A percentile compares a stretch with the other conserved stretches of the same genome.
Conservation (phyloP, 1,140 invertebrate genomes). For the Meloidogyne hapla region DNA sequence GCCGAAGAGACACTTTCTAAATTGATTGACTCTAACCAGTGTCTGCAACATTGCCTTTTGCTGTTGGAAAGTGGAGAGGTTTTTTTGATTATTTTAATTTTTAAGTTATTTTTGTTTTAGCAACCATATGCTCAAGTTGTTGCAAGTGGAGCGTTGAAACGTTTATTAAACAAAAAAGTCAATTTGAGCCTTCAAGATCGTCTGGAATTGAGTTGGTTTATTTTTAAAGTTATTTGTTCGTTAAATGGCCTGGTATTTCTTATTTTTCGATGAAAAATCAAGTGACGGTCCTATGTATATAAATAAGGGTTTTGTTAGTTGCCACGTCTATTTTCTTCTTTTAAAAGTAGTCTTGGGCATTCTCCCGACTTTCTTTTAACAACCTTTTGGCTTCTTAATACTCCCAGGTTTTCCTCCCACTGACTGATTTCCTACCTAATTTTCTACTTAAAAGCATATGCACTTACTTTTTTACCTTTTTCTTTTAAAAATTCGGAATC, state of each 20-base stretch:
- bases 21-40: constrained; percentile 31
- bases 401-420: not conserved
- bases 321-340: too few species aligned
- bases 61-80: constrained; percentile 36
- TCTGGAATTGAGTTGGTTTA: constrained; percentile 32
- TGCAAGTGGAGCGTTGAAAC: constrained; percentile 32
- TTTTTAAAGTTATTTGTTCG: constrained; percentile 1
- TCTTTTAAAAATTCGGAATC: not conserved
- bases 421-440: constrained; percentile 40
- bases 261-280: too few species aligned
- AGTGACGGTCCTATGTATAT: too few species aligned
- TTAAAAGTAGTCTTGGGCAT: too few species aligned
- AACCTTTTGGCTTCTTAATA: not conserved
- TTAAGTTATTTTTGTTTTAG: constrained; percentile 20
- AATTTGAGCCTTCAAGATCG: constrained; percentile 32
- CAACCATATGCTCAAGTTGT: constrained; percentile 39
- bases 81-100: not conserved
- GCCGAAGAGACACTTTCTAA: constrained; percentile 38
- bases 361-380: too few species aligned
- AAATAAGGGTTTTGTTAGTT: too few species aligned
- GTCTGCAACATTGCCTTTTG: constrained; percentile 30
- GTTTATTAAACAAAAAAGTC: constrained; percentile 30
- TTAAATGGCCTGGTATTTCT: too few species aligned
- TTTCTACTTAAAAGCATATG: too few species aligned
- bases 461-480: constrained; percentile 13